These are phyloP conservation scores for Myrmecobius fasciatus DNA, from an alignment of 2,113 vertebrate genomes.

Conservation along the genomic window DNA sequence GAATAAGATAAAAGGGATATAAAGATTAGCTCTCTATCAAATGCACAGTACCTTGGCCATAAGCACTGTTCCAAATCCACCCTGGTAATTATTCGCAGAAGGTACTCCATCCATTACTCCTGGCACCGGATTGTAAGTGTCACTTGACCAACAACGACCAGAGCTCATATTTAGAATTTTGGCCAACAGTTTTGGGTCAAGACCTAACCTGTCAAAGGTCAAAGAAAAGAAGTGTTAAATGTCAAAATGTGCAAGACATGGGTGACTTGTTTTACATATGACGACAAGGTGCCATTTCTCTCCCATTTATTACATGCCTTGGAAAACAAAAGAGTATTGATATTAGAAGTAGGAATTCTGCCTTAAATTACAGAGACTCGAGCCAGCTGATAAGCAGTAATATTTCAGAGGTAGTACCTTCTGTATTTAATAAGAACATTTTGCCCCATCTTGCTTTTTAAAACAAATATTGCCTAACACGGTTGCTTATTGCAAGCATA, in stretches of 20 bases:
- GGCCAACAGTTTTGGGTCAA: conserved; percentile 97
- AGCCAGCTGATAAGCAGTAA: conserved; percentile 66
- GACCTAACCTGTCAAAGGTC: conserved; percentile 93
- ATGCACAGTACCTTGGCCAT: conserved; percentile 94
- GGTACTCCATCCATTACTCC: conserved; percentile 99
- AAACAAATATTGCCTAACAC: conserved; percentile 66
- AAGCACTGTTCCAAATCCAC: conserved; percentile 95
- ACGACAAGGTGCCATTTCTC: conserved; percentile 77
- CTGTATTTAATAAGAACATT: conserved; percentile 55
- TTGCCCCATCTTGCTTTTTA: conserved; percentile 41
- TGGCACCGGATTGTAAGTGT: conserved; percentile 98
- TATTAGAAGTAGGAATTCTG: conserved; percentile 81
- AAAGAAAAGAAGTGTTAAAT: conserved; percentile 85
- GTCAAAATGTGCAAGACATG: conserved; percentile 82
- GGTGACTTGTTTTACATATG: conserved; percentile 83
- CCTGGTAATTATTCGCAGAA: conserved; percentile 97
- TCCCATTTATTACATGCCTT: conserved; percentile 81
- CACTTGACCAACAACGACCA: conserved; percentile 98
- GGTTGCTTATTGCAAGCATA: conserved; percentile 49
- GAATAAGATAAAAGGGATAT: background rate
- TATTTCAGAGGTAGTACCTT: conserved; percentile 67
- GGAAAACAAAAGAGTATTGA: conserved; percentile 88
- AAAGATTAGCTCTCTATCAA: background rate
- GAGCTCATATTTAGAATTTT: conserved; percentile 99
- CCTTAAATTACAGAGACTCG: conserved; percentile 82